These are phyloP conservation scores for Luidia sarsii DNA, from an alignment of 53 echinoderm and acorn worm genomes.

Conservation along the genomic window DNA sequence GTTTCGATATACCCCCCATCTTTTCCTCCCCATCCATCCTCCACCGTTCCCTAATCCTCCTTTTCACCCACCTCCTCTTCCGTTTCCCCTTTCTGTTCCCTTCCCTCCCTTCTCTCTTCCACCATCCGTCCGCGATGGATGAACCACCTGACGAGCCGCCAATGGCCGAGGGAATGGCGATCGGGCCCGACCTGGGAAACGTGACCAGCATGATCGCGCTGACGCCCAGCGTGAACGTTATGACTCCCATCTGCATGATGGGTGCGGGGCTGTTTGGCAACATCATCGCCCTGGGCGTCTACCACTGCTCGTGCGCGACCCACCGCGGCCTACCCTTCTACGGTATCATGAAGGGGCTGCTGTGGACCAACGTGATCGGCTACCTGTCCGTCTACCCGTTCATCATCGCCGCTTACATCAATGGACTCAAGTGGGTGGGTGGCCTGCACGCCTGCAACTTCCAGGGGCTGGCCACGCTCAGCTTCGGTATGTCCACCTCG, in stretches of 20 bases:
- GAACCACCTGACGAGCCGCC: neutral
- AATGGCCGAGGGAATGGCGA: neutral
- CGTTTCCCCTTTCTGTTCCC: no score
- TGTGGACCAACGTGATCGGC: constrained; percentile 81
- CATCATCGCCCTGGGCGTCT: constrained; percentile 81
- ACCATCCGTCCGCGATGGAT: neutral
- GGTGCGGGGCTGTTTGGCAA: constrained; percentile 79
- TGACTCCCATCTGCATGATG: constrained; percentile 83
- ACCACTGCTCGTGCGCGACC: constrained; percentile 70
- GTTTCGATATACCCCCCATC: no score
- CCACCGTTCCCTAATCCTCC: neutral
- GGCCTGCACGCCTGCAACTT: constrained; percentile 75
- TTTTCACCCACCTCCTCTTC: neutral
- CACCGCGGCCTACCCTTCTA: constrained; percentile 90
- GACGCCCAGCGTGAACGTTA: constrained; percentile 78
- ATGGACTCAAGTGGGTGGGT: constrained; percentile 80
- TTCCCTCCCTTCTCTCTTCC: constrained; percentile 3
- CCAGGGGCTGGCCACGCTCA: constrained; percentile 77
- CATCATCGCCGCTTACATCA: constrained; percentile 72
- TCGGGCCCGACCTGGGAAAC: constrained; percentile 22
- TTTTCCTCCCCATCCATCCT: no score
- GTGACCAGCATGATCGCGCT: constrained; percentile 71
- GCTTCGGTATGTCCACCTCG: constrained; percentile 71
- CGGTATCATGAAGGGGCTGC: constrained; percentile 76
- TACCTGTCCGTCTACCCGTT: constrained; percentile 78